phyloP scores from a whole-genome alignment of 53 echinoderm and acorn worm species.

The Paelopatides confundens region DNA sequence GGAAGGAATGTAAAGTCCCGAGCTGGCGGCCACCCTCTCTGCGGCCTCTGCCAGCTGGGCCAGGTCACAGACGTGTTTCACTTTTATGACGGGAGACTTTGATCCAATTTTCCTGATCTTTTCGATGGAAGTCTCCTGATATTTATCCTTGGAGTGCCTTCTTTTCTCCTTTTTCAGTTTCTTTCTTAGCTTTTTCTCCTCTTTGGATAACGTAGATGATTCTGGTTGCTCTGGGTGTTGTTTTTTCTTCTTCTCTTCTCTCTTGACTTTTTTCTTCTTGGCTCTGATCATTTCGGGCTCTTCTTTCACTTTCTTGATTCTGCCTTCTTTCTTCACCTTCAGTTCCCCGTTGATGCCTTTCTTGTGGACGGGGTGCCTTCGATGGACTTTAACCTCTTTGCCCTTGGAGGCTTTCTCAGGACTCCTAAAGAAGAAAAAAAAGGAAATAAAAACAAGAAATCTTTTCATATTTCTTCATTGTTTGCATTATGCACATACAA shows the following conservation, averaged over 20 bases:
- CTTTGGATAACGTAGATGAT: background rate
- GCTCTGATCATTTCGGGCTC: background rate
- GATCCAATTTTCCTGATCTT: background rate
- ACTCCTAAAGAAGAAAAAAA: conserved; percentile 1
- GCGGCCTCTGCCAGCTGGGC: conserved; percentile 24
- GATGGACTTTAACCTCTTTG: conserved; percentile 53
- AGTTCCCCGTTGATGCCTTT: conserved; percentile 40
- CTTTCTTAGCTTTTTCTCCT: conserved; percentile 1
- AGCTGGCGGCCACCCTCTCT: conserved; percentile 10
- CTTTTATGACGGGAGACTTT: conserved; percentile 33
- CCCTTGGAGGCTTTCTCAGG: conserved; percentile 38
- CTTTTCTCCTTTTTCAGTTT: conserved; percentile 36
- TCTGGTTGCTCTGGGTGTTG: background rate
- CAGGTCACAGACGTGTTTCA: conserved; percentile 17
- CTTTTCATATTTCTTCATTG: no score
- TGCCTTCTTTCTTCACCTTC: conserved; percentile 47
- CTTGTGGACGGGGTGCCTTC: conserved; percentile 91
- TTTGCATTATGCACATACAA: no score
- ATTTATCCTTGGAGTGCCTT: conserved; percentile 10
- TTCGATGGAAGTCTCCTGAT: background rate
- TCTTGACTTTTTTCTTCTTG: conserved; percentile 25
- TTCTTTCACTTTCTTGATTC: conserved; percentile 22
- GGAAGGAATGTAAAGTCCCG: background rate
- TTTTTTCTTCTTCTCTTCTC: conserved; percentile 49
- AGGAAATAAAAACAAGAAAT: no score